Base-by-base conservation (phyloP, 2,888 invertebrate genomes). In the Machimus atricapillus region DNA sequence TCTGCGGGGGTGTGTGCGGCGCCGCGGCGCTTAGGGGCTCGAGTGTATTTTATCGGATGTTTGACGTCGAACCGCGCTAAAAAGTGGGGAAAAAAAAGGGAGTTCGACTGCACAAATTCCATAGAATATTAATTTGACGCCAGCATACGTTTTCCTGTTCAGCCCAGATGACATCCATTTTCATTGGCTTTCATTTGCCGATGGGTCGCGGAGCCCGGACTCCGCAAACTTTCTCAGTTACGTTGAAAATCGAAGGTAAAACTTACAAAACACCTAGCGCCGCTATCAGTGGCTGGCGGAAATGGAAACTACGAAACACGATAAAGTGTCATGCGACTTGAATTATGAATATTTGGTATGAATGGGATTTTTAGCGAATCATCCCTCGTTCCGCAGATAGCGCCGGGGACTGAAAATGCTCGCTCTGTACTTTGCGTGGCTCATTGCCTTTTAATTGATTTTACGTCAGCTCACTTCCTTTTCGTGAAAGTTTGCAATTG, bases 101-200 rank as follows among this genome's bases (percentile, higher is more conserved):
- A 40, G 2, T 23, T 43, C 3, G 23, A 23, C 78, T 78, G 43
- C 46, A 78, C 40, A 78, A 78, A 78, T 43, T 40, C 78, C 23
- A 78, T 78, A 12, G 78, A 46, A 78, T 78, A 78, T 78, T 78
- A 78, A 78, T 78, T 78, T 78, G 37, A 43, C 78, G 43, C 19
- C 23, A 43, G 78, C 78, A 40, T 78, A 78, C 77, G 77, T 23
- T 43, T 78, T 78, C 78, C 78, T 78, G 78, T 78, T 78, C 78
- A 78, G n/a, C 14, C 23, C 7, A 43, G 43, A 78, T 78, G 78
- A 78, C 78, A 78, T 46, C 78, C 78, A 78, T 43, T 78, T 78
- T 40, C 43, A 78, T 40, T 76, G 40, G 78, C 4, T 19, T 19
- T 43, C 77, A 78, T 78, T 4, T 19, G 27, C 12, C 27, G 9